Percentiles rank a stretch among this genome's conserved stretches.
Conservation (phyloP, 2,888 invertebrate genomes). For the Oligia strigilis region DNA sequence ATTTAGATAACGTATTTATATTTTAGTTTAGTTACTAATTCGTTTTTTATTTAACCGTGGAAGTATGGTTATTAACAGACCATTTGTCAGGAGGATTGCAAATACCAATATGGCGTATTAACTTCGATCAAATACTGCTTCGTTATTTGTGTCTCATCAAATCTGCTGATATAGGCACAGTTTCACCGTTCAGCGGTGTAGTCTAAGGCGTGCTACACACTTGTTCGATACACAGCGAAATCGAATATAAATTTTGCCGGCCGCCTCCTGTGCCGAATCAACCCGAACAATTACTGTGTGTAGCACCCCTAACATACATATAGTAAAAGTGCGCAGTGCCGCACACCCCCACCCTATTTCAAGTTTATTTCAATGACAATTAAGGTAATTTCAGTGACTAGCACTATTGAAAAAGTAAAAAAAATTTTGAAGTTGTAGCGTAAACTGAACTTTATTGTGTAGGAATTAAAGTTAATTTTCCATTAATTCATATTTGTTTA, state of each 20-base stretch:
- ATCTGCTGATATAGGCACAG: background rate
- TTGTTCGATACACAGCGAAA: background rate
- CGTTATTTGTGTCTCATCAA: background rate
- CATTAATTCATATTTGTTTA: too few relatives aligned
- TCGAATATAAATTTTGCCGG: background rate
- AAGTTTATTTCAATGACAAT: too few relatives aligned
- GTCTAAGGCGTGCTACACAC: background rate
- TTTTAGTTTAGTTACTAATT: conserved; percentile 3
- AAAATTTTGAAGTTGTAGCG: too few relatives aligned
- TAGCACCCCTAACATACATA: background rate
- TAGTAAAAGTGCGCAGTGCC: too few relatives aligned
- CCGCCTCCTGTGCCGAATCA: too few relatives aligned
- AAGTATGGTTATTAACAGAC: background rate
- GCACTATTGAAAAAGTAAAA: too few relatives aligned
- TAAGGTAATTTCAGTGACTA: too few relatives aligned
- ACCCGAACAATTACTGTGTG: background rate
- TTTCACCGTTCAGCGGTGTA: background rate
- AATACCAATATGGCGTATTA: background rate
- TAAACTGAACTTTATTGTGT: too few relatives aligned
- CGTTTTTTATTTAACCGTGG: background rate
- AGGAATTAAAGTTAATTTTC: too few relatives aligned
- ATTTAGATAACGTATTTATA: conserved; percentile 11
- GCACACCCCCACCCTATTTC: too few relatives aligned
- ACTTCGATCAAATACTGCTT: background rate
- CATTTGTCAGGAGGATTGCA: background rate